These are phyloP conservation scores for Balanococcus diminutus DNA, from an alignment of 2,888 invertebrate species.

Conservation along the genomic window DNA sequence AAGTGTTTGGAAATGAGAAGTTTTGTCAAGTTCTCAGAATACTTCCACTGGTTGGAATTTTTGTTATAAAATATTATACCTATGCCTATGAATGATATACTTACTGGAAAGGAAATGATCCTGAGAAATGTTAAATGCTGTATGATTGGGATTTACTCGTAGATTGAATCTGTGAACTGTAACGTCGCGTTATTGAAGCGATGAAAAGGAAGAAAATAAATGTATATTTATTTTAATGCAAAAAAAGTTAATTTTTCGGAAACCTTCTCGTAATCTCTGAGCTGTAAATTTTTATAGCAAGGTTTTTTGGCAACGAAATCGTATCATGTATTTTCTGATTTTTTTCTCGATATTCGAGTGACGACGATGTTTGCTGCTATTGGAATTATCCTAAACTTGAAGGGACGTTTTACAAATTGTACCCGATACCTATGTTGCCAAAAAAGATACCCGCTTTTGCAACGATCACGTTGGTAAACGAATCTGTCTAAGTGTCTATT, in stretches of 20 bases:
- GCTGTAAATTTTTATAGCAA: not conserved
- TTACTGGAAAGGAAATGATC: not conserved
- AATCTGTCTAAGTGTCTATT: not conserved
- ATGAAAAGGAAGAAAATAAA: not conserved
- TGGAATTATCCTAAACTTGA: too few relatives aligned
- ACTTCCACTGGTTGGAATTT: not conserved
- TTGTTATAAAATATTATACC: not conserved
- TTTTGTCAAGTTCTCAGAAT: not conserved
- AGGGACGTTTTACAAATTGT: not conserved
- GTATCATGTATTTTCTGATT: not conserved
- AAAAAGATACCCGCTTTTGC: not conserved
- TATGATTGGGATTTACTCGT: not conserved
- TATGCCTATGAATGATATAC: not conserved
- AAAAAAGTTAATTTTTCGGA: not conserved
- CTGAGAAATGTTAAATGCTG: not conserved
- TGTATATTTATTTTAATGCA: not conserved
- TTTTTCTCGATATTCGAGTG: not conserved
- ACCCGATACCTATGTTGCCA: not conserved
- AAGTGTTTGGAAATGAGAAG: not conserved
- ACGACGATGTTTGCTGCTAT: not conserved
- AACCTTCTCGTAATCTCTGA: not conserved
- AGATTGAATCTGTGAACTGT: not conserved
- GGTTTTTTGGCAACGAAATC: conserved; percentile 3
- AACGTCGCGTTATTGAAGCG: too few relatives aligned
- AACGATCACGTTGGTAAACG: not conserved